These are phyloP conservation scores for Phrynocephalus guinanensis DNA, from an alignment of 2,797 vertebrate genomes.

Conservation along the genomic window DNA sequence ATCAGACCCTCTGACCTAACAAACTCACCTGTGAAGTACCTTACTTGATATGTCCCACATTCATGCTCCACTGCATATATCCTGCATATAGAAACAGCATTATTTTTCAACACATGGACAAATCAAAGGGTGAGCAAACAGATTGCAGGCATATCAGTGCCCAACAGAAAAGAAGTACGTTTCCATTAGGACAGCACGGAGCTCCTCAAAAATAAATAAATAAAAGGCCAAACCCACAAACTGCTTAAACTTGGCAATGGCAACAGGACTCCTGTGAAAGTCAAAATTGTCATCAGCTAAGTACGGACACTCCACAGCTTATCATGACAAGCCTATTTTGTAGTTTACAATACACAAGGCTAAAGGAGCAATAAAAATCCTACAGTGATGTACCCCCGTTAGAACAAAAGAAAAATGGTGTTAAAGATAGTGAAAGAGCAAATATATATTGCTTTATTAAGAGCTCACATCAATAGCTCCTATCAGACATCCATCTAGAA, in stretches of 20 bases:
- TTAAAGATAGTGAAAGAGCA: conserved; percentile 24
- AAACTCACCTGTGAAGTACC: background rate
- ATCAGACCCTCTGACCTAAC: too few species aligned
- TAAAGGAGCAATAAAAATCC: conserved; percentile 31
- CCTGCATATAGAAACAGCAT: background rate
- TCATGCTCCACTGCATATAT: background rate
- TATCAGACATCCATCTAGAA: background rate
- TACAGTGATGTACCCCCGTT: background rate
- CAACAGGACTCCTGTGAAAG: conserved; percentile 24
- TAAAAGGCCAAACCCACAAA: too few species aligned
- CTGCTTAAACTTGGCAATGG: background rate
- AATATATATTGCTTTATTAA: conserved; percentile 46
- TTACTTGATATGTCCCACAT: background rate
- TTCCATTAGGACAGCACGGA: conserved; percentile 7
- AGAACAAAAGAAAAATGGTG: conserved; percentile 26
- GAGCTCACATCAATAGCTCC: conserved; percentile 28
- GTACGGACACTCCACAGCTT: background rate
- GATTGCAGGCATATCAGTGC: background rate
- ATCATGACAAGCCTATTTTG: conserved; percentile 4
- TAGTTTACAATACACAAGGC: background rate
- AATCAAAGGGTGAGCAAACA: background rate
- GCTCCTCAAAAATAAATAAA: background rate
- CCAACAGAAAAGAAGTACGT: background rate
- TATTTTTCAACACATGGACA: background rate
- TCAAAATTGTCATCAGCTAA: background rate